A percentile compares a stretch with the other conserved stretches of the same genome.
Evolutionary conservation across 2,888 invertebrate species (phyloP).

Genomic region (Electrophaes corylata): DNA sequence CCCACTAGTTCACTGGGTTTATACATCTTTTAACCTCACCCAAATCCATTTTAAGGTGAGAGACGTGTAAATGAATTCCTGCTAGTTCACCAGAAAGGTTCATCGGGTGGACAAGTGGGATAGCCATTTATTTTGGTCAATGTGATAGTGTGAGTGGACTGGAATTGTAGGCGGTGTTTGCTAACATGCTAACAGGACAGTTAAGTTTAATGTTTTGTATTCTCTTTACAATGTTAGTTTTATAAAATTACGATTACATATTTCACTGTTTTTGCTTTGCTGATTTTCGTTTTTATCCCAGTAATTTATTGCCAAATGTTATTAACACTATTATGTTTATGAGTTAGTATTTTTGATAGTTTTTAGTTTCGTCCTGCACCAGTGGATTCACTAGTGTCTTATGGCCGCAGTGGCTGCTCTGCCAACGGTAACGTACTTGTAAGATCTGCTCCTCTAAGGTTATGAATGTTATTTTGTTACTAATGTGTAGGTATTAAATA

Average conservation of each 20-base stretch:
- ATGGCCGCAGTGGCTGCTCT: conserved; percentile 36
- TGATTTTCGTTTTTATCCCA: conserved; percentile 77
- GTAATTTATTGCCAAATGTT: conserved; percentile 84
- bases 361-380: conserved; percentile 46
- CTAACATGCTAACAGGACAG: conserved; percentile 55
- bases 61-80: not conserved
- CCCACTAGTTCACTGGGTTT: conserved; percentile 4
- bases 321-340: conserved; percentile 71
- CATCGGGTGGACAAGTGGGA: conserved; percentile 6
- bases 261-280: conserved; percentile 66
- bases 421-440: conserved; percentile 61
- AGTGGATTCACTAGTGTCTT: conserved; percentile 17
- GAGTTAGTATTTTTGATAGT: conserved; percentile 60
- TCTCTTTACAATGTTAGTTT: conserved; percentile 65
- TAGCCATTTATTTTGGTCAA: conserved; percentile 33
- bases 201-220: conserved; percentile 69
- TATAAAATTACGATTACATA: conserved; percentile 52
- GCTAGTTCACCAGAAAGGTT: not conserved
- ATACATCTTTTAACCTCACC: conserved; percentile 25
- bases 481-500: conserved; percentile 83
- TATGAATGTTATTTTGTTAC: conserved; percentile 84
- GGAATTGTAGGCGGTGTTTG: conserved; percentile 33
- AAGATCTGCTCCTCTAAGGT: conserved; percentile 83
- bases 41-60: not conserved
- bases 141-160: conserved; percentile 39